phyloP scores from a whole-genome alignment of 2,113 vertebrate genomes.

The Oreochromis tanganicae region DNA sequence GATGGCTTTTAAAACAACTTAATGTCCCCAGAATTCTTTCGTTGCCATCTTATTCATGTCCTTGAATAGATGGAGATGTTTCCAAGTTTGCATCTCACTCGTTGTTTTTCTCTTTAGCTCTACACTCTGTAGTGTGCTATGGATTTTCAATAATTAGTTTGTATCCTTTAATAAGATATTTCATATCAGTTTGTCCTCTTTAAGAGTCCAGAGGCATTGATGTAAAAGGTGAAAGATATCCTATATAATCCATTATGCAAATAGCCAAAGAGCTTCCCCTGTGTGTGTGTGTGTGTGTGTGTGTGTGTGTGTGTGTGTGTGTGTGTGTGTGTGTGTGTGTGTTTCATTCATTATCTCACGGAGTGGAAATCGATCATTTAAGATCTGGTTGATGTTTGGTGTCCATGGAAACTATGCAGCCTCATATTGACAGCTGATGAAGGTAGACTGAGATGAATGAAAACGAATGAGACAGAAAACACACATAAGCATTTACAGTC shows the following conservation, averaged over 20 bases:
- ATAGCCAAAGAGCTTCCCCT: background rate
- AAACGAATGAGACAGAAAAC: background rate
- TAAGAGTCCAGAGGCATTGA: background rate
- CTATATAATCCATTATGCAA: background rate
- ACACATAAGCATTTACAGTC: background rate
- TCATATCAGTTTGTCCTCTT: background rate
- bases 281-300: too few species aligned
- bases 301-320: too few species aligned
- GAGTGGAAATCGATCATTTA: slow-evolving; percentile 24
- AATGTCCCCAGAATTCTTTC: background rate
- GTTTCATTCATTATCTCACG: background rate
- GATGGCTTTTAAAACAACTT: background rate
- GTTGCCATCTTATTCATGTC: background rate
- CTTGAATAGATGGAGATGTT: background rate
- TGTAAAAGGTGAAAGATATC: slow-evolving; percentile 1
- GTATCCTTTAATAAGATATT: background rate
- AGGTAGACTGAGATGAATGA: background rate
- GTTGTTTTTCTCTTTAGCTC: background rate
- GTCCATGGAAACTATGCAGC: slow-evolving; percentile 4
- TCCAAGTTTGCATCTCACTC: background rate
- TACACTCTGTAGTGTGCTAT: background rate
- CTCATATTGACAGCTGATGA: background rate
- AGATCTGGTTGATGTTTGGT: slow-evolving; percentile 6
- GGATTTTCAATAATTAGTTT: background rate
- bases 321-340: too few species aligned